These are phyloP conservation scores for Synanceia verrucosa DNA, from an alignment of 2,797 vertebrate genomes.

Conservation along the genomic window DNA sequence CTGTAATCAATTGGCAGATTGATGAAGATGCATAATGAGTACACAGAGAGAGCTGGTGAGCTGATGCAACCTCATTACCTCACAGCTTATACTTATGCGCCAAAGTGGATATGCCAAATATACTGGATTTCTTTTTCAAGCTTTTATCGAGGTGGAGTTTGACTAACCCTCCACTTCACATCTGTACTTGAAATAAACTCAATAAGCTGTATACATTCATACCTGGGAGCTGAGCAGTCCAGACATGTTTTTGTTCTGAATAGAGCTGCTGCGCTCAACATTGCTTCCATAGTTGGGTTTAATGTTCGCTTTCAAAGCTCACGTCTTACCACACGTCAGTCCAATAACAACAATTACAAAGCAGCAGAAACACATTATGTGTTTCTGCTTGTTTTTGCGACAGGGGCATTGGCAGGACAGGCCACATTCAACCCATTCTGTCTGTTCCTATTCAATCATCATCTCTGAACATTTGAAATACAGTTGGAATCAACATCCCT, in stretches of 20 bases:
- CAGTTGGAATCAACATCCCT: background rate
- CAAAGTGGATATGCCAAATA: constrained; percentile 50
- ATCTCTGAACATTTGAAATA: background rate
- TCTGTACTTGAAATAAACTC: constrained; percentile 24
- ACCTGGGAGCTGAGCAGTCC: background rate
- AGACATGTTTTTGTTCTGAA: background rate
- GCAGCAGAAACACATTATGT: background rate
- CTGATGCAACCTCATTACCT: constrained; percentile 66
- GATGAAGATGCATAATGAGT: constrained; percentile 61
- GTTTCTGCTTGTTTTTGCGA: background rate
- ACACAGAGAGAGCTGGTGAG: constrained; percentile 52
- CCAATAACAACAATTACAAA: background rate
- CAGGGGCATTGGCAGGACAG: background rate
- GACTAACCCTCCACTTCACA: constrained; percentile 27
- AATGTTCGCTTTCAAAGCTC: background rate
- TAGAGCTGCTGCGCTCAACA: background rate
- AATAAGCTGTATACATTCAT: constrained; percentile 12
- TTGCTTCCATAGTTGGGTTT: background rate
- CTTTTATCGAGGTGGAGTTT: constrained; percentile 30
- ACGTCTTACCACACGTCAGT: background rate
- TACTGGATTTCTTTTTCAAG: constrained; percentile 22
- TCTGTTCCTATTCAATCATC: background rate
- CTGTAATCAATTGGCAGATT: constrained; percentile 63
- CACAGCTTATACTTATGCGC: constrained; percentile 56
- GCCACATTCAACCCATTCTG: background rate